Conservation (phyloP, 2,888 invertebrate species). For the Dioctria rufipes region DNA sequence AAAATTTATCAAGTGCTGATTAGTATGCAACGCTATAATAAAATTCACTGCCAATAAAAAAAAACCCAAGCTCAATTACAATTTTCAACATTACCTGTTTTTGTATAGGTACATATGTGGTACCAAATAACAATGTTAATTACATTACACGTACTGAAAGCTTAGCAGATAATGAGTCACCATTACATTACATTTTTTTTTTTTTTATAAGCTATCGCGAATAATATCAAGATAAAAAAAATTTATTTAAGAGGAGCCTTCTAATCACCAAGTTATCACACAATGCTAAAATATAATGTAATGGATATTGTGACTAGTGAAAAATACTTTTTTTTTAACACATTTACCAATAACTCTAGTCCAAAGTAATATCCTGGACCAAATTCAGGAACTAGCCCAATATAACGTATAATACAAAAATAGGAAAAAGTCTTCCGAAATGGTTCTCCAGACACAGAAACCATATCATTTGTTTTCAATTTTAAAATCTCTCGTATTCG, state of each 20-base stretch:
- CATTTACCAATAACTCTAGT: constrained; percentile 73
- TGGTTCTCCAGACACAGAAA: constrained; percentile 70
- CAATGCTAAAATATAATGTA: neutral
- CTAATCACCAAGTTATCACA: neutral
- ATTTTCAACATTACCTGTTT: no score
- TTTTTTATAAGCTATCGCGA: neutral
- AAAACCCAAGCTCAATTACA: no score
- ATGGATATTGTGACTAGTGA: no score
- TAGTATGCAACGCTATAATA: no score
- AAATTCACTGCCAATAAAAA: no score
- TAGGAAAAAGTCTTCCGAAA: constrained; percentile 63
- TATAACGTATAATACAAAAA: constrained; percentile 73
- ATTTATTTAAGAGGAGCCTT: neutral
- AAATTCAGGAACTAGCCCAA: constrained; percentile 73
- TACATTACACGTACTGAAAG: neutral
- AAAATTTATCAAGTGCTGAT: no score
- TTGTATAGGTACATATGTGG: no score
- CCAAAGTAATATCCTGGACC: constrained; percentile 74
- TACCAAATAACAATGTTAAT: no score
- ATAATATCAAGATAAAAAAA: neutral
- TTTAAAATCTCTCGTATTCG: constrained; percentile 71
- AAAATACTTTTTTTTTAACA: no score
- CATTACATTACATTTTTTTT: neutral
- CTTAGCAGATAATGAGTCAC: constrained; percentile 5
- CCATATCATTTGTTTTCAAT: constrained; percentile 65